A percentile compares a stretch with the other conserved stretches of the same genome.
Evolutionary conservation across 2,113 vertebrate genomes (phyloP).

Genomic region (Pangasianodon hypophthalmus): DNA sequence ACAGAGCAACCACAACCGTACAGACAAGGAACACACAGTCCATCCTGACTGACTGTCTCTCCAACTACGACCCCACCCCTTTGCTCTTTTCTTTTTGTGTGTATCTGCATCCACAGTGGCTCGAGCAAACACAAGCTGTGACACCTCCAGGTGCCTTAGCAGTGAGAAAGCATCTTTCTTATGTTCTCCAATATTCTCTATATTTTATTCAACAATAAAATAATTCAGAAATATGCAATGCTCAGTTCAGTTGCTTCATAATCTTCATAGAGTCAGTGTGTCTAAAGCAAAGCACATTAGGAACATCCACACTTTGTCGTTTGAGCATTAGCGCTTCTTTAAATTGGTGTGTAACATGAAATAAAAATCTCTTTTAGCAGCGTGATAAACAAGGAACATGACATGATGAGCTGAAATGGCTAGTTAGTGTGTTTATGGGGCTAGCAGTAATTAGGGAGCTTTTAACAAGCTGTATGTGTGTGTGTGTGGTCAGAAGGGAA

Average conservation of each 20-base stretch:
- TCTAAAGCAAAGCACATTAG: background rate
- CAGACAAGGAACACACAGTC: background rate
- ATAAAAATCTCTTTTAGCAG: background rate
- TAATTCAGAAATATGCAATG: background rate
- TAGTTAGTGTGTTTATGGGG: constrained; percentile 14
- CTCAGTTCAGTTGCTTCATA: background rate
- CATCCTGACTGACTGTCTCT: background rate
- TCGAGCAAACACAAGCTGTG: background rate
- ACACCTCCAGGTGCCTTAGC: background rate
- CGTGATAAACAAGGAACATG: background rate
- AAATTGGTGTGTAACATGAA: background rate
- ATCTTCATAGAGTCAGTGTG: background rate
- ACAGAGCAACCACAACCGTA: background rate
- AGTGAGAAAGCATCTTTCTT: background rate
- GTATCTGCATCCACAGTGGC: background rate
- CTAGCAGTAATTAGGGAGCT: background rate
- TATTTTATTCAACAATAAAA: background rate
- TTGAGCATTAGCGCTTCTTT: background rate
- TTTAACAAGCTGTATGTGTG: constrained; percentile 10
- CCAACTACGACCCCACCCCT: background rate
- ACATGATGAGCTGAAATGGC: background rate
- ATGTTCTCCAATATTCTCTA: background rate
- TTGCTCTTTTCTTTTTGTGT: background rate
- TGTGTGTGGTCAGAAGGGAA: constrained; percentile 17
- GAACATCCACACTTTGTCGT: background rate